Evolutionary conservation across 2,797 vertebrate genomes (phyloP), one percentile per base, ranked within the genome.

Genomic region (Amphiprion clarkii): DNA sequence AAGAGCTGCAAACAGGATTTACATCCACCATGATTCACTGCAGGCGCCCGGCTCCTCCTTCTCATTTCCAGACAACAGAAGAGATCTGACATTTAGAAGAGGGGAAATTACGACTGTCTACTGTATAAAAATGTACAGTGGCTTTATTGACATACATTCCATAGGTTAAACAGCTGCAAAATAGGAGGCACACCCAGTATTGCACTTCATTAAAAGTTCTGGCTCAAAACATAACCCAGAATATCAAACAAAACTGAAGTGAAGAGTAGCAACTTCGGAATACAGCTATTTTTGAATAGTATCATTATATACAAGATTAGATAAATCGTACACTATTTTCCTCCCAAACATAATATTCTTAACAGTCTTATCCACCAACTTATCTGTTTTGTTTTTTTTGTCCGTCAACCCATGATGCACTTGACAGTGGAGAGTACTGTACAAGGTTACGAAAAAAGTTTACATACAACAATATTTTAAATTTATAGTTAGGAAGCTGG

Each of bases 171-270:
- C 97, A 98, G 96, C 97, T 98, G 97, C 96, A 96, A 97, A 97
- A 97, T 97, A 97, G 97, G 97, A 98, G 98, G 97, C 98, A 99
- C 98, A 97, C 98, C 97, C 96, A 98, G 96, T 99, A 99, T 99
- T 99, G 98, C 98, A 99, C 98, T 98, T 99, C 97, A 98, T 97
- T 98, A 97, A 99, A 99, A 99, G 95, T 97, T 99, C 98, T 99
- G 98, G 97, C 97, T 98, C 96, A 96, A 96, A 98, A 98, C 96
- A 96, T 96, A 98, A 98, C 95, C 97, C 97, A 98, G 96, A 97
- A 98, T 97, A 98, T 97, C 96, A 98, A 98, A 98, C 96, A 95
- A 97, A 98, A 98, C 93, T 96, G 97, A 97, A 96, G 96, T 97
- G 97, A 97, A 97, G 96, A 97, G 96, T 96, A 97, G 96, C 97